Percentiles rank a stretch among this genome's conserved stretches.
These are phyloP conservation scores for Clinocottus analis DNA, from an alignment of 2,113 vertebrate species.

Conservation along the genomic window DNA sequence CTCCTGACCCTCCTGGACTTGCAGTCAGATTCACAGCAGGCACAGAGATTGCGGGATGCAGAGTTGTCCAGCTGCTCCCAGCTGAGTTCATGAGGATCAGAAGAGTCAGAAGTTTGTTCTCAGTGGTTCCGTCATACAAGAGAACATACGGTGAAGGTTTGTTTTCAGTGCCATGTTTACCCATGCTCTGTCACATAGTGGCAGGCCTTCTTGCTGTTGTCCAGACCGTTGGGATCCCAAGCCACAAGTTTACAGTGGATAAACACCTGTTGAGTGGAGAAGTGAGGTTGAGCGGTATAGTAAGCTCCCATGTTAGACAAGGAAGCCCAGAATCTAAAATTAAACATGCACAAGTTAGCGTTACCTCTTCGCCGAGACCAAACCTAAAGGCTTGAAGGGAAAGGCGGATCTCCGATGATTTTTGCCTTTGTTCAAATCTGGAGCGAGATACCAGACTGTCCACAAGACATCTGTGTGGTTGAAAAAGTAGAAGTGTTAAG, in stretches of 20 bases:
- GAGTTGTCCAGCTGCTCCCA: slow-evolving; percentile 79
- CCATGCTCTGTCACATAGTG: slow-evolving; percentile 73
- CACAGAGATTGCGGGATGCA: slow-evolving; percentile 61
- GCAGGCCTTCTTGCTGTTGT: slow-evolving; percentile 80
- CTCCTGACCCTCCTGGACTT: slow-evolving; percentile 61
- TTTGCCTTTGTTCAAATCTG: slow-evolving; percentile 70
- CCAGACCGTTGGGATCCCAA: slow-evolving; percentile 74
- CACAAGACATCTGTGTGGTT: slow-evolving; percentile 78
- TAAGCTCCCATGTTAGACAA: neutral
- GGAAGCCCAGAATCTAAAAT: neutral
- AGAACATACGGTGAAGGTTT: neutral
- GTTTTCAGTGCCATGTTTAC: slow-evolving; percentile 44
- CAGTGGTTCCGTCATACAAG: neutral
- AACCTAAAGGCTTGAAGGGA: slow-evolving; percentile 83
- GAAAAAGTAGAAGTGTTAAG: neutral
- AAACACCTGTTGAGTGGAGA: slow-evolving; percentile 73
- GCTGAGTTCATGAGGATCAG: slow-evolving; percentile 38
- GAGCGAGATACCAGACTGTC: slow-evolving; percentile 78
- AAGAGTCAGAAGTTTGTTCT: too few relatives aligned
- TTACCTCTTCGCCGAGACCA: slow-evolving; percentile 72
- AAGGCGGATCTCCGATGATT: slow-evolving; percentile 66
- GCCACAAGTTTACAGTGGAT: slow-evolving; percentile 79
- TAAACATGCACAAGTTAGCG: too few relatives aligned
- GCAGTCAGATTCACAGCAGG: slow-evolving; percentile 78
- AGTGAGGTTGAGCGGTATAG: neutral